phyloP scores from a whole-genome alignment of 2,888 invertebrate species.

The Machimus rusticus region DNA sequence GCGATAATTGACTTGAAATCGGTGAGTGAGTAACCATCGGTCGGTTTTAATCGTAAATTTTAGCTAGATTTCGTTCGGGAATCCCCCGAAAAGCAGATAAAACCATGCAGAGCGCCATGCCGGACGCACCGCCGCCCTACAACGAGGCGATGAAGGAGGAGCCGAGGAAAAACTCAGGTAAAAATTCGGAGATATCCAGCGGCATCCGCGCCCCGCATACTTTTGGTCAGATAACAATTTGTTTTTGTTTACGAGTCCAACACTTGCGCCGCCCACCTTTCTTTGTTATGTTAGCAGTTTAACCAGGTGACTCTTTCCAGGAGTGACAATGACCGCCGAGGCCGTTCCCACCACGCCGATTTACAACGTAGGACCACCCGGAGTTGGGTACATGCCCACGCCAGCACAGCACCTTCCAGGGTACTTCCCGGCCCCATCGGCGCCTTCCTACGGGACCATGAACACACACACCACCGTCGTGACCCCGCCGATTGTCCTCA shows the following conservation, averaged over 20 bases:
- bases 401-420: background rate
- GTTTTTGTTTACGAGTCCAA: background rate
- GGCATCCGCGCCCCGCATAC: background rate
- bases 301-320: background rate
- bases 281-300: background rate
- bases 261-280: background rate
- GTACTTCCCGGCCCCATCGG: background rate
- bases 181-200: background rate
- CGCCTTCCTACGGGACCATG: background rate
- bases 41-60: background rate
- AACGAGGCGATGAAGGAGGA: background rate
- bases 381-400: background rate
- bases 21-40: background rate
- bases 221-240: background rate
- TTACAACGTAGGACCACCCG: background rate
- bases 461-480: constrained; percentile 63
- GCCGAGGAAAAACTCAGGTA: background rate
- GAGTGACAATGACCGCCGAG: background rate
- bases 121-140: background rate
- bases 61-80: background rate
- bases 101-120: background rate
- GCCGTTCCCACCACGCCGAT: background rate
- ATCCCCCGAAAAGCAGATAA: background rate
- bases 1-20: background rate
- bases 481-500: constrained; percentile 75